Percentiles rank a stretch among this genome's conserved stretches.
Evolutionary conservation across 2,113 vertebrate genomes (phyloP).

Genomic region (Psilopsiagon aurifrons): DNA sequence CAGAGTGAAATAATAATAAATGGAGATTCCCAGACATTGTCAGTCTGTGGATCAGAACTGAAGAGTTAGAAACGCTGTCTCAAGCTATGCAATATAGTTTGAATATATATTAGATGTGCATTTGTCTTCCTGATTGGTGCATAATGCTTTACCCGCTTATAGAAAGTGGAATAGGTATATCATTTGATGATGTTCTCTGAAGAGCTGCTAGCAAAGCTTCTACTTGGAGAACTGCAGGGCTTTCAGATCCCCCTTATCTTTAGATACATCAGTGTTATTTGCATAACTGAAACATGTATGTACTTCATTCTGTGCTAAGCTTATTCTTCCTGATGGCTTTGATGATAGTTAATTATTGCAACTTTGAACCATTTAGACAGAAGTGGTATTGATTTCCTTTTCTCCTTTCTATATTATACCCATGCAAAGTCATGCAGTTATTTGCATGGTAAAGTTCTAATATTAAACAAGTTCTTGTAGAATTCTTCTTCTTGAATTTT

Average conservation of each 20-base stretch:
- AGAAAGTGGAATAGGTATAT: background rate
- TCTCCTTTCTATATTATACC: background rate
- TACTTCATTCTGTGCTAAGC: background rate
- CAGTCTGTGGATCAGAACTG: background rate
- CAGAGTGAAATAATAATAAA: background rate
- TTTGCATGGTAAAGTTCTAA: background rate
- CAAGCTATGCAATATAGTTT: background rate
- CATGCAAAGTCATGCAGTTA: slow-evolving; percentile 1
- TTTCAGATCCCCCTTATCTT: slow-evolving; percentile 1
- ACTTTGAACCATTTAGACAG: slow-evolving; percentile 60
- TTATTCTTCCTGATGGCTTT: slow-evolving; percentile 53
- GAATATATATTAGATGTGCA: background rate
- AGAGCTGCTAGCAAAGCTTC: background rate
- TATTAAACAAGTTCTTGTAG: background rate
- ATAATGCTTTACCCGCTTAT: background rate
- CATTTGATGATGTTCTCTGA: slow-evolving; percentile 23
- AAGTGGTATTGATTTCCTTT: slow-evolving; percentile 45
- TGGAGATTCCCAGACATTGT: background rate
- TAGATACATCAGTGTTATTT: slow-evolving; percentile 19
- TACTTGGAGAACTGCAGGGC: background rate
- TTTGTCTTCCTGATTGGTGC: slow-evolving; percentile 2
- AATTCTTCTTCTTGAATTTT: background rate
- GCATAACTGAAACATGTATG: slow-evolving; percentile 6
- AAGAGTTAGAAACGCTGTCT: background rate
- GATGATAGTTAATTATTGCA: slow-evolving; percentile 61